Percentiles rank a stretch among this genome's conserved stretches.
Evolutionary conservation across 2,888 invertebrate genomes (phyloP).

Genomic region (Cotesia congregata): DNA sequence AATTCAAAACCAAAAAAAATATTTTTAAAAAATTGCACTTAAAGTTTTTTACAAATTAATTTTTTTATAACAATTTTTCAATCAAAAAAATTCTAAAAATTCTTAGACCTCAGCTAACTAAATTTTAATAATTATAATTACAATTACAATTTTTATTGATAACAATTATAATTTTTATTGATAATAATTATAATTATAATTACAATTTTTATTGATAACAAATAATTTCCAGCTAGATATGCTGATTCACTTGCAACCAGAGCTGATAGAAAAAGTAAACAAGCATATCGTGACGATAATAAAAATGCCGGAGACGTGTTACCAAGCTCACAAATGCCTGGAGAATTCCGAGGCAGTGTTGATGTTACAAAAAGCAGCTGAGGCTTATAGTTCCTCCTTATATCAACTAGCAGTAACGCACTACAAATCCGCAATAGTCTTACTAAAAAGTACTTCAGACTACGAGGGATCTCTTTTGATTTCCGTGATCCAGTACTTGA

Average conservation of each 20-base stretch:
- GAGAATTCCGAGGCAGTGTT: neutral
- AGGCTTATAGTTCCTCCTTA: neutral
- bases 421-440: neutral
- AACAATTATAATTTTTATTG: neutral
- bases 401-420: neutral
- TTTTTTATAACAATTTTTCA: no score
- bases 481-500: constrained; percentile 18
- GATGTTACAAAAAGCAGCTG: constrained; percentile 4
- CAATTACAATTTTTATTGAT: no score
- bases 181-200: no score
- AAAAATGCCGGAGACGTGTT: constrained; percentile 37
- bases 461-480: neutral
- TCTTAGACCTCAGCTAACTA: no score
- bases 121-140: no score
- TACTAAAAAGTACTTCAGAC: neutral
- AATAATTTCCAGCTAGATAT: neutral
- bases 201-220: no score
- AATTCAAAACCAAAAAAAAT: no score
- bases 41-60: no score
- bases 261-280: neutral
- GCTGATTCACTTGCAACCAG: neutral
- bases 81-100: no score
- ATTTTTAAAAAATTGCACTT: no score
- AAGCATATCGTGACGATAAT: constrained; percentile 11
- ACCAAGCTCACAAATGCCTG: neutral